Evolutionary conservation across 2,797 vertebrate genomes (phyloP).

Genomic region (Micrastur ruficollis): DNA sequence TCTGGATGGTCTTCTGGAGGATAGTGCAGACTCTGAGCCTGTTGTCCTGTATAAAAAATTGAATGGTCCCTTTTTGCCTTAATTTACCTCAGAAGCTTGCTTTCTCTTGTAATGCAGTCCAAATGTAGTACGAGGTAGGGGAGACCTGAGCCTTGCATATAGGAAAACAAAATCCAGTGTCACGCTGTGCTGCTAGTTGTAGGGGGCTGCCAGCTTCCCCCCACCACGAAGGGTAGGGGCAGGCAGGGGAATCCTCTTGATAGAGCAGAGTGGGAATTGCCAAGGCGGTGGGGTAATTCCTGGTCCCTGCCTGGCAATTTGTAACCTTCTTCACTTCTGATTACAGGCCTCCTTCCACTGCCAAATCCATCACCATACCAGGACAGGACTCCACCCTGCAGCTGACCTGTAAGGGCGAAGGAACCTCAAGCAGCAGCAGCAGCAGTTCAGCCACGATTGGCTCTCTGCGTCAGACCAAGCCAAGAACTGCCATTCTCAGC

Average conservation of each 20-base stretch:
- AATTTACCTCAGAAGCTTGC: background rate
- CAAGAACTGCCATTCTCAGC: constrained; percentile 82
- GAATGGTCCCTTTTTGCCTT: background rate
- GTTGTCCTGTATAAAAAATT: background rate
- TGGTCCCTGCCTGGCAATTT: background rate
- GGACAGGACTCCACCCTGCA: constrained; percentile 90
- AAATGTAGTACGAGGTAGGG: background rate
- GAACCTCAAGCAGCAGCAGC: constrained; percentile 75
- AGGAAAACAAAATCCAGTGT: background rate
- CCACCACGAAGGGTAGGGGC: background rate
- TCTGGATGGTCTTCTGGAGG: background rate
- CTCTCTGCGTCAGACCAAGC: constrained; percentile 79
- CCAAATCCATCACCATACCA: constrained; percentile 89
- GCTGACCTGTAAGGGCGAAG: constrained; percentile 94
- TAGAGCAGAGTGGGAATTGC: background rate
- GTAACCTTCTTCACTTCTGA: background rate
- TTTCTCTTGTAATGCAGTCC: background rate
- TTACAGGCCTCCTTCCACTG: constrained; percentile 86
- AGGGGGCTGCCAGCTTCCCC: background rate
- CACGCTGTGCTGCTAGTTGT: fast-evolving
- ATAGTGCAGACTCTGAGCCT: background rate
- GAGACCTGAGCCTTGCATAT: background rate
- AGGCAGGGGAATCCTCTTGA: background rate
- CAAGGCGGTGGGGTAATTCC: fast-evolving
- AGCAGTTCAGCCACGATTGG: constrained; percentile 73